Evolutionary conservation across 2,888 invertebrate species (phyloP).

Genomic region (Melanostoma scalare): DNA sequence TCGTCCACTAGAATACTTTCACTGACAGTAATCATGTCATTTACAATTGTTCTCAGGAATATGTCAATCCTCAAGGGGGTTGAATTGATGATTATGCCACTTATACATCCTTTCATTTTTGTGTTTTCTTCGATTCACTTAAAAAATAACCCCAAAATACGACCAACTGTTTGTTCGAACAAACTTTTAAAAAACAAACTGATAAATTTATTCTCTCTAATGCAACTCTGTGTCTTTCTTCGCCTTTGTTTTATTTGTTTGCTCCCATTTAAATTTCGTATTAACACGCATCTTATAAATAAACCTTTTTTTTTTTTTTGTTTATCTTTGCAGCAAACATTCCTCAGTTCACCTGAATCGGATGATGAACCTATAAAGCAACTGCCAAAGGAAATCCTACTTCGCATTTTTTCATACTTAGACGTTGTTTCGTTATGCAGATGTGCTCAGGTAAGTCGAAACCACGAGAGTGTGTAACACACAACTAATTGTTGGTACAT

Average conservation of each 20-base stretch:
- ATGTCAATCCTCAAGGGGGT: too few species aligned
- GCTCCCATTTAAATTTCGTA: conserved; percentile 7
- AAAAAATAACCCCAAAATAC: too few species aligned
- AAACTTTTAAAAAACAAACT: too few species aligned
- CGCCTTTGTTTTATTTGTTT: not conserved
- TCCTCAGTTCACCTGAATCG: conserved; percentile 81
- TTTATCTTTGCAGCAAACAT: conserved; percentile 80
- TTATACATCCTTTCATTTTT: too few species aligned
- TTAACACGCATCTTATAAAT: conserved; percentile 13
- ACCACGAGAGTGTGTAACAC: not conserved
- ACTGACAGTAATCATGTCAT: too few species aligned
- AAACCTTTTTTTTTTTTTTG: conserved; percentile 33
- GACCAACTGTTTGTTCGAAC: too few species aligned
- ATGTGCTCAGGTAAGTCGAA: conserved; percentile 91
- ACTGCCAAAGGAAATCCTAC: conserved; percentile 96
- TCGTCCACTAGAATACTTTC: too few species aligned
- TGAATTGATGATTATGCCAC: too few species aligned
- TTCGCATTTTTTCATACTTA: conserved; percentile 96
- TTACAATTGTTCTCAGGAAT: too few species aligned
- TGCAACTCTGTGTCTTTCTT: not conserved
- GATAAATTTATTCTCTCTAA: not conserved
- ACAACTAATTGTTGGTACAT: conserved; percentile 25
- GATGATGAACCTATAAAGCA: conserved; percentile 84
- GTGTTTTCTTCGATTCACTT: too few species aligned
- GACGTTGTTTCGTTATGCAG: conserved; percentile 97